Evolutionary conservation across 2,113 vertebrate species (phyloP), one percentile per base, ranked within the genome.

Genomic region (Entomyzon cyanotis): DNA sequence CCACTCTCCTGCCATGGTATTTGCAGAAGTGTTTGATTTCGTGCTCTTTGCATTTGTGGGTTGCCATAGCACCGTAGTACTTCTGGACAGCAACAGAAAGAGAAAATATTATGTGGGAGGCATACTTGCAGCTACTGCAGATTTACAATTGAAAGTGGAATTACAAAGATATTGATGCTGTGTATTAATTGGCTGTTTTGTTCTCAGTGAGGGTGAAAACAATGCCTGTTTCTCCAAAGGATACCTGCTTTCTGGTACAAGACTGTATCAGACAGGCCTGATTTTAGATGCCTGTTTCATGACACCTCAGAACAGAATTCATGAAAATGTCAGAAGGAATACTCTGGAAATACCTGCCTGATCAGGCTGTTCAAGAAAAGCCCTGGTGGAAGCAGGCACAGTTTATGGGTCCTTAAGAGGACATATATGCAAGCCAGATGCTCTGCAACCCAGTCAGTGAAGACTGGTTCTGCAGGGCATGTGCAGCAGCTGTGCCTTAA

Each of bases 1-100:
- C 47, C 58, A 33, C 1, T 64, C 90, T 65, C 31, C 64, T 90
- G 92, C 93, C 52, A 71, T 99, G 99, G 28, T 98, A 99, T 94
- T 98, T 98, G 93, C 94, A 98, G 83, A 98, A 93, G 12, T 99
- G 99, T 25, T 47, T 97, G 86, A 96, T 96, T 94, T 99, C 99
- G 22, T 83, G 75, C n/a, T 98, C 96, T 22, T 93, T 98, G 65
- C 93, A 92, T 25, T 93, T 93, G 39, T 63, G 39, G 77, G 91
- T 86, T 56, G 95, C 91, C 30, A 73, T 84, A 4, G 95, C 96
- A 42, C 96, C 94, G 28, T 99, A 99, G 91, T 98, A 99, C 58
- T 94, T 98, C 99, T 99, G 95, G 37, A 93, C 83, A 93, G 90
- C 67, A 97, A 76, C 17, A 74, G 89, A n/a, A 59, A 77, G 33